These are phyloP conservation scores for Clupea harengus DNA, from an alignment of 2,113 vertebrate species.

Conservation along the genomic window DNA sequence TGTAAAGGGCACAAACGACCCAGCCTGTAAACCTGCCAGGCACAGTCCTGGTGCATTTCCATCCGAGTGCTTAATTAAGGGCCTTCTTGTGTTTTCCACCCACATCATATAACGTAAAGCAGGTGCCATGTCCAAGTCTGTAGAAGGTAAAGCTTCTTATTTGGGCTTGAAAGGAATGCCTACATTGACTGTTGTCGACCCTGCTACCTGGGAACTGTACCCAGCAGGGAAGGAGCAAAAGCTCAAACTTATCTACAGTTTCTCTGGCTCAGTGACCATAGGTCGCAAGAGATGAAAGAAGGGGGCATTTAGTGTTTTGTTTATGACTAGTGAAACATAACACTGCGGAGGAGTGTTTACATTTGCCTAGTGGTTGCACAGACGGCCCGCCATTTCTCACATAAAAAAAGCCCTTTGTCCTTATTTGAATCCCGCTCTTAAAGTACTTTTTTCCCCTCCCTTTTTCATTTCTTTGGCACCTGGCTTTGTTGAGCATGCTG, in stretches of 20 bases:
- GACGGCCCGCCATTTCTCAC: neutral
- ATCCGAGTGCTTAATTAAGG: neutral
- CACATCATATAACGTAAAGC: neutral
- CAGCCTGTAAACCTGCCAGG: neutral
- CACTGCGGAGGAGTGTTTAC: neutral
- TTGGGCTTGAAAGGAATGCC: neutral
- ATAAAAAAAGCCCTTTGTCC: neutral
- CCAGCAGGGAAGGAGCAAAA: neutral
- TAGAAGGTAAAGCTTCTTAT: neutral
- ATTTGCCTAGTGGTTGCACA: constrained; percentile 1
- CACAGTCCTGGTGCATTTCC: neutral
- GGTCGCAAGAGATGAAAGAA: neutral
- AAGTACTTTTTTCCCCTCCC: constrained; percentile 4
- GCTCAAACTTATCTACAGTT: neutral
- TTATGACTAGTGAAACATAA: neutral
- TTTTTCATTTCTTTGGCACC: constrained; percentile 22
- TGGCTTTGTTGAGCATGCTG: constrained; percentile 16
- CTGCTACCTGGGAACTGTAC: neutral
- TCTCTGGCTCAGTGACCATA: neutral
- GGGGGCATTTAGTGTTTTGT: neutral
- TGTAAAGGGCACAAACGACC: neutral
- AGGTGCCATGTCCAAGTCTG: neutral
- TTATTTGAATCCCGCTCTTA: neutral
- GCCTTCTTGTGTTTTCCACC: neutral
- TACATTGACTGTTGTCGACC: neutral